These are phyloP conservation scores for Amphibalanus amphitrite DNA, from an alignment of 1,140 invertebrate genomes.

Conservation along the genomic window DNA sequence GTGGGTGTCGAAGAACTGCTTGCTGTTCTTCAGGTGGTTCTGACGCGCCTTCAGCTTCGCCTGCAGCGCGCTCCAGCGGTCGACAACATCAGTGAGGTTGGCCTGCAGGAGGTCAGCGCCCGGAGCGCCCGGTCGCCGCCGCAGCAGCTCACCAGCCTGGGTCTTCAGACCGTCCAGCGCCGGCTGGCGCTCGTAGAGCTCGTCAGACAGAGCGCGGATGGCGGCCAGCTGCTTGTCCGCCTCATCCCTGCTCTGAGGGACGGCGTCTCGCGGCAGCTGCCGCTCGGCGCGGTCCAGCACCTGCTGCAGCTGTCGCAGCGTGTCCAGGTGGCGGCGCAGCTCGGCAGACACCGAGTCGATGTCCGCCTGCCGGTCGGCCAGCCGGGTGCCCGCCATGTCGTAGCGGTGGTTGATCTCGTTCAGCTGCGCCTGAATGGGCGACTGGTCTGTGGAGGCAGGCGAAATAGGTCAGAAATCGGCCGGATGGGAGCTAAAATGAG, in stretches of 20 bases:
- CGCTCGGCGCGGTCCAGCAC: conserved; percentile 59
- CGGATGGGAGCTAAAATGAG: too few species aligned
- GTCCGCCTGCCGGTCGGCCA: conserved; percentile 71
- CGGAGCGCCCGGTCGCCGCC: conserved; percentile 57
- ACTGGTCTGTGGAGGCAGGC: conserved; percentile 42
- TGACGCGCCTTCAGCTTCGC: conserved; percentile 58
- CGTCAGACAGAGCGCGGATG: conserved; percentile 64
- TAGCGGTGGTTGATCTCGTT: conserved; percentile 88
- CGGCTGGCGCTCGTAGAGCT: conserved; percentile 86
- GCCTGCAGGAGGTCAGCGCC: conserved; percentile 61
- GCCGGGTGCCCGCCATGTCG: conserved; percentile 61
- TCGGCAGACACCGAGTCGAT: conserved; percentile 66
- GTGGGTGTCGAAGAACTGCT: conserved; percentile 78
- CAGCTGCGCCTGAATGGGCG: conserved; percentile 80
- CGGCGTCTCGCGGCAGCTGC: conserved; percentile 44
- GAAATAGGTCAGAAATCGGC: not conserved
- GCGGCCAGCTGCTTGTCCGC: conserved; percentile 75
- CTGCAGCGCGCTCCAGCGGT: conserved; percentile 67
- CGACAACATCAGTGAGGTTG: conserved; percentile 55
- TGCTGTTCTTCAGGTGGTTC: conserved; percentile 43
- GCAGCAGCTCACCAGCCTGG: conserved; percentile 67
- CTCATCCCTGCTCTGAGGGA: conserved; percentile 55
- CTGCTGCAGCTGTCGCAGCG: conserved; percentile 57
- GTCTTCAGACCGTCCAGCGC: conserved; percentile 69
- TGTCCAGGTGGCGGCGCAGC: conserved; percentile 31